Evolutionary conservation across 2,888 invertebrate genomes (phyloP).

Genomic region (Epinotia demarniana): DNA sequence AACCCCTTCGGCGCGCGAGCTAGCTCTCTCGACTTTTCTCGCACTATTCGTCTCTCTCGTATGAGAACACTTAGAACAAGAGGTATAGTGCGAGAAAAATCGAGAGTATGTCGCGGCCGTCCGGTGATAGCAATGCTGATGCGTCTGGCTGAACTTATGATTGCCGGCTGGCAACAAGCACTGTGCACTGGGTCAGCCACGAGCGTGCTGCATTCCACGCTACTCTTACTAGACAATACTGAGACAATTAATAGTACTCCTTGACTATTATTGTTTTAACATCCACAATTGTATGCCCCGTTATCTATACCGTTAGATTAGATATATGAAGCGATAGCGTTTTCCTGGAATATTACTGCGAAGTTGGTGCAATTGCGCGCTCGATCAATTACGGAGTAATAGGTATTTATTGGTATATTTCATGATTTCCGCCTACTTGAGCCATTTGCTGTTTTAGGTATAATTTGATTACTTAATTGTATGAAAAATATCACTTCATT

Average conservation of each 20-base stretch:
- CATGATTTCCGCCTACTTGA: neutral
- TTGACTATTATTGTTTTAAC: conserved; percentile 24
- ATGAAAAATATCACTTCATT: neutral
- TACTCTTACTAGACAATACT: conserved; percentile 49
- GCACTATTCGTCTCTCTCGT: no score
- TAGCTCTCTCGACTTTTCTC: no score
- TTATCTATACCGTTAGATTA: conserved; percentile 38
- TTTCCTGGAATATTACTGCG: conserved; percentile 38
- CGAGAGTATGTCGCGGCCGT: no score
- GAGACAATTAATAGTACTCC: conserved; percentile 60
- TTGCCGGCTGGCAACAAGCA: conserved; percentile 7
- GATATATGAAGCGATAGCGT: conserved; percentile 37
- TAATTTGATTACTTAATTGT: neutral
- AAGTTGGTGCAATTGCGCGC: conserved; percentile 27
- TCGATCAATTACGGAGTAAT: conserved; percentile 31
- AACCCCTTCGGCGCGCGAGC: no score
- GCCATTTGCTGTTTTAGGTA: neutral
- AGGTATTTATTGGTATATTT: conserved; percentile 5
- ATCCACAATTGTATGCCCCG: conserved; percentile 13
- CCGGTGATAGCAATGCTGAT: no score
- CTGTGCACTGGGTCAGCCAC: conserved; percentile 19
- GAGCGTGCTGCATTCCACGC: conserved; percentile 56
- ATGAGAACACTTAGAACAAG: no score
- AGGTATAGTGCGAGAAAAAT: no score
- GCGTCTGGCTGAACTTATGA: neutral